Evolutionary conservation across 2,797 vertebrate genomes (phyloP).

Genomic region (Hafferia zeledoni): DNA sequence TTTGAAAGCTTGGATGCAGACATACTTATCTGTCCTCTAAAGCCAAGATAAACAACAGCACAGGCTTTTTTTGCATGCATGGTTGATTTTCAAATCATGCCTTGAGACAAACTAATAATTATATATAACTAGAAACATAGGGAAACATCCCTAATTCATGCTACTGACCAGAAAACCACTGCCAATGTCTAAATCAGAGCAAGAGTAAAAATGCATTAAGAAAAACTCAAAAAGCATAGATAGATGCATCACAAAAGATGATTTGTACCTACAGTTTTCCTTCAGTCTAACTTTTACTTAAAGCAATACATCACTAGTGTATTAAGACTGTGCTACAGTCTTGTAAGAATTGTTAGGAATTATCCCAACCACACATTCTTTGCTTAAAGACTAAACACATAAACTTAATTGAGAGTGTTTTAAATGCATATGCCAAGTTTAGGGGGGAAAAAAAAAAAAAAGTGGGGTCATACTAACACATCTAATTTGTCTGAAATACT

Average conservation of each 20-base stretch:
- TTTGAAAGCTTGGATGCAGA: constrained; percentile 1
- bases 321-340: not conserved
- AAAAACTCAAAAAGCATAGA: fast-evolving
- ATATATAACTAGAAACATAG: not conserved
- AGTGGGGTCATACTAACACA: not conserved
- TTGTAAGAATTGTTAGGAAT: not conserved
- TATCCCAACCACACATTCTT: not conserved
- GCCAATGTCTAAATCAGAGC: not conserved
- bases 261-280: not conserved
- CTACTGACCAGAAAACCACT: not conserved
- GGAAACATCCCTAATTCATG: not conserved
- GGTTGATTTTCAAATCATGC: constrained; percentile 20
- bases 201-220: not conserved
- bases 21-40: constrained; percentile 21
- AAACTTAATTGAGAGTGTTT: not conserved
- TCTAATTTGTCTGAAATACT: not conserved
- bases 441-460: not conserved
- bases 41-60: constrained; percentile 11
- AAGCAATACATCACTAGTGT: not conserved
- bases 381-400: not conserved
- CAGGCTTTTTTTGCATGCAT: not conserved
- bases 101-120: constrained; percentile 33
- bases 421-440: not conserved
- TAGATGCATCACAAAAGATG: not conserved
- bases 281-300: not conserved